These are phyloP conservation scores for Promerops cafer DNA, from an alignment of 2,113 vertebrate species.

Conservation along the genomic window DNA sequence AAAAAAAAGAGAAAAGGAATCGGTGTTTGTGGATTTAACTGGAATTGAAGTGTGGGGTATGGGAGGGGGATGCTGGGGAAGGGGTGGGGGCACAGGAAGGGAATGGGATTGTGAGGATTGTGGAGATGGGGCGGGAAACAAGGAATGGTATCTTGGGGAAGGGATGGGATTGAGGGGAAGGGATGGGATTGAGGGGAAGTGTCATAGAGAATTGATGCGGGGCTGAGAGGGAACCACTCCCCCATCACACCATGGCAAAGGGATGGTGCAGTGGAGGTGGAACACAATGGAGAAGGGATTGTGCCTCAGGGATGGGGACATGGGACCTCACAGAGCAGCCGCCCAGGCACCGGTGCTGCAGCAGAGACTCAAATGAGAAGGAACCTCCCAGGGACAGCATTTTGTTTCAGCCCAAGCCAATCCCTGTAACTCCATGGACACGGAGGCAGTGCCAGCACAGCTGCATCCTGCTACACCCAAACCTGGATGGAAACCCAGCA, in stretches of 20 bases:
- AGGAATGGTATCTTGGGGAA: background rate
- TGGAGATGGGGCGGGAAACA: background rate
- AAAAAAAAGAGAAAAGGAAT: background rate
- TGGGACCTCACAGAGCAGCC: accelerated
- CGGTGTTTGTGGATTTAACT: background rate
- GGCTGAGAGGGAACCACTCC: background rate
- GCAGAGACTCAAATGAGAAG: background rate
- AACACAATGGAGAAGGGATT: accelerated
- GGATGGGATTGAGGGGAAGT: background rate
- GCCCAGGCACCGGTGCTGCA: accelerated
- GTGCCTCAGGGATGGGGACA: background rate
- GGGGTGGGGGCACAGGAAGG: background rate
- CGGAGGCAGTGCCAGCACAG: background rate
- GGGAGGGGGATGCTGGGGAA: background rate
- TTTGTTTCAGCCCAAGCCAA: background rate
- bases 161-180: background rate
- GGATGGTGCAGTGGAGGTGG: accelerated
- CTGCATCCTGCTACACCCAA: background rate
- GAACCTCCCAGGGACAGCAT: background rate
- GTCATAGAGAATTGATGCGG: background rate
- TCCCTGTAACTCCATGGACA: background rate
- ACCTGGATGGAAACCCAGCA: background rate
- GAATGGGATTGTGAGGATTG: background rate
- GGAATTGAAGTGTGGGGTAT: background rate
- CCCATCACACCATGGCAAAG: background rate